Evolutionary conservation across 2,113 vertebrate genomes (phyloP).

Genomic region (Cnemophilus loriae): DNA sequence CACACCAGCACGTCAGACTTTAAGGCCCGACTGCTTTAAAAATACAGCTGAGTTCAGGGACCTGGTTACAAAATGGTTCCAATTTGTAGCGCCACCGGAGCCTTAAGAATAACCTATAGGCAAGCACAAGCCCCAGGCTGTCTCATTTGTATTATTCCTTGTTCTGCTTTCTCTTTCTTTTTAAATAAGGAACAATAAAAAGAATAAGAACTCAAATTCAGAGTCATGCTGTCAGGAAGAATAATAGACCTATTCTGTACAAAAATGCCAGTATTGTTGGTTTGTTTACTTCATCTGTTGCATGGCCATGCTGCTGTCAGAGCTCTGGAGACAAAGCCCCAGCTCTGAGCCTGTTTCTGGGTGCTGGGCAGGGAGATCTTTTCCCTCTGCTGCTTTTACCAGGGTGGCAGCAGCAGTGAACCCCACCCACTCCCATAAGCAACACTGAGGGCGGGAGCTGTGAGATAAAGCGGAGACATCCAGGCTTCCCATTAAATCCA

Average conservation of each 20-base stretch:
- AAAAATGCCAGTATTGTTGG: slow-evolving; percentile 69
- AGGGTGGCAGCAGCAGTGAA: neutral
- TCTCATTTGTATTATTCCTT: neutral
- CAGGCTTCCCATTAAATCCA: neutral
- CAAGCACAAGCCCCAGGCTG: slow-evolving; percentile 6
- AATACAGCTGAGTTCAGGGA: neutral
- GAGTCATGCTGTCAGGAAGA: slow-evolving; percentile 59
- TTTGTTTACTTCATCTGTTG: slow-evolving; percentile 71
- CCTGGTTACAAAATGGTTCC: neutral
- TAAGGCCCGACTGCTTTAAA: neutral
- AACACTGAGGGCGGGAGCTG: neutral
- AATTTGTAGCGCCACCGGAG: neutral
- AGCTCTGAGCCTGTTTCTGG: neutral
- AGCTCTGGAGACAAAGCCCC: slow-evolving; percentile 55
- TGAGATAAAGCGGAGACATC: neutral
- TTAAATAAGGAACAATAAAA: slow-evolving; percentile 56
- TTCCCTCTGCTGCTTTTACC: neutral
- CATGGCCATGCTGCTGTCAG: slow-evolving; percentile 38
- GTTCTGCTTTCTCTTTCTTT: slow-evolving; percentile 46
- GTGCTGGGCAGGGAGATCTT: neutral
- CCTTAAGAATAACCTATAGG: slow-evolving; percentile 7
- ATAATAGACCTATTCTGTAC: slow-evolving; percentile 68
- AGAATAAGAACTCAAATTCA: slow-evolving; percentile 59
- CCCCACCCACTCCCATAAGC: neutral
- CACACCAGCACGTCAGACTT: neutral